Evolutionary conservation across 1,140 invertebrate species (phyloP).

Genomic region (Drosophila persimilis): DNA sequence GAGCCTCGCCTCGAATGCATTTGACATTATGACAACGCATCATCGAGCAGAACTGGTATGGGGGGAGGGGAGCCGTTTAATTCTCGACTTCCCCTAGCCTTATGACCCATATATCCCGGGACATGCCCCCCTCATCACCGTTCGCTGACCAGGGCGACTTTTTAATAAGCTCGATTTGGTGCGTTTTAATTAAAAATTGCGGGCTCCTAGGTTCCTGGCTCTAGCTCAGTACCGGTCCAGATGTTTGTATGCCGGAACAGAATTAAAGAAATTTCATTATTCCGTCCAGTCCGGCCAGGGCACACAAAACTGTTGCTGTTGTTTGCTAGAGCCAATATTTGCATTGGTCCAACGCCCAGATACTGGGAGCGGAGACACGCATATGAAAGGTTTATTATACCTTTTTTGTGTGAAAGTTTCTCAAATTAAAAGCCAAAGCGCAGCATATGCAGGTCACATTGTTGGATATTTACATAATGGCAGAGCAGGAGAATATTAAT

Average conservation of each 20-base stretch:
- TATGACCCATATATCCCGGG: background rate
- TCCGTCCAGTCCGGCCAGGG: conserved; percentile 15
- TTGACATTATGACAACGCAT: conserved; percentile 70
- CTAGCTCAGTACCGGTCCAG: background rate
- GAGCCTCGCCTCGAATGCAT: conserved; percentile 49
- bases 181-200: conserved; percentile 70
- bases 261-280: conserved; percentile 53
- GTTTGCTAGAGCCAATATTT: conserved; percentile 32
- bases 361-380: conserved; percentile 11
- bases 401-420: conserved; percentile 60
- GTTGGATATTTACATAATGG: conserved; percentile 24
- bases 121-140: conserved; percentile 15
- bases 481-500: conserved; percentile 44
- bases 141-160: conserved; percentile 47
- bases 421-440: conserved; percentile 28
- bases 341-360: conserved; percentile 5
- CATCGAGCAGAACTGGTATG: conserved; percentile 35
- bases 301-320: conserved; percentile 32
- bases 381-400: conserved; percentile 56
- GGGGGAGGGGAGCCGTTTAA: conserved; percentile 41
- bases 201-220: background rate
- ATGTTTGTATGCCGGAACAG: background rate
- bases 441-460: conserved; percentile 44
- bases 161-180: conserved; percentile 70
- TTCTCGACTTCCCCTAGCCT: conserved; percentile 26